A percentile compares a stretch with the other conserved stretches of the same genome.
phyloP scores from a whole-genome alignment of 2,888 invertebrate species.

The Nomada lathburiana region DNA sequence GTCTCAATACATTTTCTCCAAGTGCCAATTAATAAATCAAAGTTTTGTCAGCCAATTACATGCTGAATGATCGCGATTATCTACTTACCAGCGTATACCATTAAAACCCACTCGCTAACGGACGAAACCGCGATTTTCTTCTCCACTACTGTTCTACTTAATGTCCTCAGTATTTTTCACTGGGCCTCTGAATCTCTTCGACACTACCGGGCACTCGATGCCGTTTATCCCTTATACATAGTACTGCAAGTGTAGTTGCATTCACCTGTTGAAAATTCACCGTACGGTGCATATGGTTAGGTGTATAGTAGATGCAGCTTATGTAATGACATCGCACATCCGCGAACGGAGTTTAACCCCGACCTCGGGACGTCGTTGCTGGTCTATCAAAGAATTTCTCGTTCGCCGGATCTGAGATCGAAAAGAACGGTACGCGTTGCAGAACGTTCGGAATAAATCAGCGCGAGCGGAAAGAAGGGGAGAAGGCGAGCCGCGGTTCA shows the following conservation, averaged over 20 bases:
- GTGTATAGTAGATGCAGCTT: slow-evolving; percentile 43
- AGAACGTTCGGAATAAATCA: slow-evolving; percentile 16
- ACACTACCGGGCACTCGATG: background rate
- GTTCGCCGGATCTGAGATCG: slow-evolving; percentile 11
- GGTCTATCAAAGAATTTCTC: slow-evolving; percentile 26
- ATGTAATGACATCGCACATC: slow-evolving; percentile 56
- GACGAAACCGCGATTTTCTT: no score
- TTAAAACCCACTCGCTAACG: background rate
- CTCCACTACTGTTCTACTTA: no score
- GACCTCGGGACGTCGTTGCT: slow-evolving; percentile 21
- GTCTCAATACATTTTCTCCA: background rate
- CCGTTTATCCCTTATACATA: background rate
- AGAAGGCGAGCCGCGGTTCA: background rate
- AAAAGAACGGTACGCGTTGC: slow-evolving; percentile 18
- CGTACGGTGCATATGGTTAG: slow-evolving; percentile 25
- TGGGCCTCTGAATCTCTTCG: background rate
- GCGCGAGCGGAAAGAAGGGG: no score
- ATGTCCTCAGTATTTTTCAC: no score
- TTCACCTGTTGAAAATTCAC: slow-evolving; percentile 23
- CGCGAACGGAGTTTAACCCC: slow-evolving; percentile 55
- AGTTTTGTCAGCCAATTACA: background rate
- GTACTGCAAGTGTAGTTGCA: background rate
- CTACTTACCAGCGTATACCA: background rate
- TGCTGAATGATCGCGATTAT: background rate
- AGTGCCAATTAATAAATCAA: background rate